Evolutionary conservation across 2,888 invertebrate species (phyloP).

Genomic region (Diogma glabrata): DNA sequence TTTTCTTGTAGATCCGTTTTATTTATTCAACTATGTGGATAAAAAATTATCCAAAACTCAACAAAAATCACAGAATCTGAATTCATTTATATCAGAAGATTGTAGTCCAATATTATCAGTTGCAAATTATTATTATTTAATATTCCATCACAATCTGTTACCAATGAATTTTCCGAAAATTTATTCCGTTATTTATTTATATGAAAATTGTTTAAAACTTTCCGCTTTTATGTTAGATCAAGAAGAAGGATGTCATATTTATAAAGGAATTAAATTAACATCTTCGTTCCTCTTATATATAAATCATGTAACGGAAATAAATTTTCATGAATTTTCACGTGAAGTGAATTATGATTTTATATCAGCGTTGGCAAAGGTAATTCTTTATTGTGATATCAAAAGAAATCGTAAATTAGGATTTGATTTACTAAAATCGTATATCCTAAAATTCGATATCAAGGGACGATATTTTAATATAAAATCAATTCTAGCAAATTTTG

Average conservation of each 20-base stretch:
- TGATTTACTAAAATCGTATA: constrained; percentile 46
- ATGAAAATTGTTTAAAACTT: constrained; percentile 49
- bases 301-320: too few species aligned
- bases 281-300: too few species aligned
- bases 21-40: constrained; percentile 35
- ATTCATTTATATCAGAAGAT: constrained; percentile 43
- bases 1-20: constrained; percentile 41
- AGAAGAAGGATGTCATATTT: constrained; percentile 42
- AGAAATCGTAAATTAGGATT: constrained; percentile 51
- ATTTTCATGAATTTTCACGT: background rate
- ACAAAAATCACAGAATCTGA: constrained; percentile 18
- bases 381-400: constrained; percentile 53
- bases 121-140: constrained; percentile 59
- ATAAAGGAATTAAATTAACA: constrained; percentile 56
- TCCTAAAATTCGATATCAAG: constrained; percentile 55
- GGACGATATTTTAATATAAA: constrained; percentile 60
- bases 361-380: constrained; percentile 46
- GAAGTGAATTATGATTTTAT: constrained; percentile 49
- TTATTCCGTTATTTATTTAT: constrained; percentile 41
- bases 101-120: constrained; percentile 47
- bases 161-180: constrained; percentile 26
- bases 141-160: constrained; percentile 48
- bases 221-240: constrained; percentile 44
- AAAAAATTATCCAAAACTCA: too few species aligned
- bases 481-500: constrained; percentile 48